A percentile compares a stretch with the other conserved stretches of the same genome.
phyloP scores from a whole-genome alignment of 2,888 invertebrate species.

The Anagyrus pseudococci region DNA sequence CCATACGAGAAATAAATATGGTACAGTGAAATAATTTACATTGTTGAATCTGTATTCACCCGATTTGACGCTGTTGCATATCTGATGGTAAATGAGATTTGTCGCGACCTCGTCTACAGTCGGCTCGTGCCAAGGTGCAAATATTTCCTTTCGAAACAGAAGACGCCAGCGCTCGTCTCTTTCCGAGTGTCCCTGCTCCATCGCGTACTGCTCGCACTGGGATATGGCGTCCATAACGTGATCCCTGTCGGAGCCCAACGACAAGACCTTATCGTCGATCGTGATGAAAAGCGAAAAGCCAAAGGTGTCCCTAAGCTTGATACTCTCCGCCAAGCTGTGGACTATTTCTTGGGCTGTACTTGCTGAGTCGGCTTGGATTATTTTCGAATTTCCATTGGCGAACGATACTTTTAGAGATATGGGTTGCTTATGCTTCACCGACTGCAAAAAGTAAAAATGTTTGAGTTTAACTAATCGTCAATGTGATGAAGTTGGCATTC shows the following conservation, averaged over 20 bases:
- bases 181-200: constrained; percentile 86
- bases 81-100: constrained; percentile 87
- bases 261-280: constrained; percentile 79
- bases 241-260: constrained; percentile 66
- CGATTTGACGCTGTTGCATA: constrained; percentile 86
- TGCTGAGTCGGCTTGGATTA: constrained; percentile 86
- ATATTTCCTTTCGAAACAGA: constrained; percentile 88
- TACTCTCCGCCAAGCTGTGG: constrained; percentile 77
- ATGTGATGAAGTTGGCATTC: background rate
- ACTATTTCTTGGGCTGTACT: constrained; percentile 90
- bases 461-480: background rate
- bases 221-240: constrained; percentile 96
- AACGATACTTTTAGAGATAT: constrained; percentile 83
- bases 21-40: constrained; percentile 36
- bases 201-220: constrained; percentile 94
- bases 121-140: constrained; percentile 92
- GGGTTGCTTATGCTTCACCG: constrained; percentile 83
- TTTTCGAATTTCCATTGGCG: constrained; percentile 86
- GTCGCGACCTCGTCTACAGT: constrained; percentile 81
- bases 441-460: constrained; percentile 57
- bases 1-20: background rate
- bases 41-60: constrained; percentile 88
- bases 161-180: constrained; percentile 87
- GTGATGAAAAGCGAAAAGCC: constrained; percentile 93
- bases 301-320: constrained; percentile 81